Evolutionary conservation across 2,797 vertebrate species (phyloP).

Genomic region (Lepus townsendii): DNA sequence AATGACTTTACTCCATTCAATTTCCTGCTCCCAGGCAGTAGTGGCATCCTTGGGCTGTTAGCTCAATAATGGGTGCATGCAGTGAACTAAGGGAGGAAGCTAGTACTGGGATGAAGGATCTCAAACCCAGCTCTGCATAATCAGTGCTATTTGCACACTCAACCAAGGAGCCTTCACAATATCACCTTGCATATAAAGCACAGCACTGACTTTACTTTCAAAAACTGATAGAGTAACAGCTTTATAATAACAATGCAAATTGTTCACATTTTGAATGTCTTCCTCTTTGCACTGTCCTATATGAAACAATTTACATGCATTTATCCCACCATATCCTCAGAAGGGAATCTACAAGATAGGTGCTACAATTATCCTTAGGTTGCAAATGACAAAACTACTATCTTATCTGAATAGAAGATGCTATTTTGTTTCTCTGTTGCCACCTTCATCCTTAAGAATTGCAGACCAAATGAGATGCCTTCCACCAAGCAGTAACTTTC

Average conservation of each 20-base stretch:
- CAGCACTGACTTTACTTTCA: background rate
- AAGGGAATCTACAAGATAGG: background rate
- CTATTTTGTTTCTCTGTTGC: background rate
- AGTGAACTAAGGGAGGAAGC: background rate
- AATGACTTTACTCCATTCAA: background rate
- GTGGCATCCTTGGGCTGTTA: background rate
- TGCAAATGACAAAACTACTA: background rate
- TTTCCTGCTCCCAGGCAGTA: background rate
- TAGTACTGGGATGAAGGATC: background rate
- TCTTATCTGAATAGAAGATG: background rate
- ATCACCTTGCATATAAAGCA: background rate
- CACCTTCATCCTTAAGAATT: background rate
- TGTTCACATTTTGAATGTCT: background rate
- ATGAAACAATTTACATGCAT: background rate
- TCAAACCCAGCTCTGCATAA: background rate
- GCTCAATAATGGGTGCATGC: background rate
- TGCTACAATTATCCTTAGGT: background rate
- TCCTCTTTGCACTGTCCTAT: background rate
- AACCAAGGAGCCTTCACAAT: background rate
- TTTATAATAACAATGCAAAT: background rate
- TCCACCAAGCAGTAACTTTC: background rate
- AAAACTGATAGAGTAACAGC: background rate
- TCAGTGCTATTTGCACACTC: background rate
- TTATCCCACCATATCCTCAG: background rate
- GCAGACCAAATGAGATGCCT: background rate